phyloP scores from a whole-genome alignment of 2,113 vertebrate species.

The Ailurus styani region DNA sequence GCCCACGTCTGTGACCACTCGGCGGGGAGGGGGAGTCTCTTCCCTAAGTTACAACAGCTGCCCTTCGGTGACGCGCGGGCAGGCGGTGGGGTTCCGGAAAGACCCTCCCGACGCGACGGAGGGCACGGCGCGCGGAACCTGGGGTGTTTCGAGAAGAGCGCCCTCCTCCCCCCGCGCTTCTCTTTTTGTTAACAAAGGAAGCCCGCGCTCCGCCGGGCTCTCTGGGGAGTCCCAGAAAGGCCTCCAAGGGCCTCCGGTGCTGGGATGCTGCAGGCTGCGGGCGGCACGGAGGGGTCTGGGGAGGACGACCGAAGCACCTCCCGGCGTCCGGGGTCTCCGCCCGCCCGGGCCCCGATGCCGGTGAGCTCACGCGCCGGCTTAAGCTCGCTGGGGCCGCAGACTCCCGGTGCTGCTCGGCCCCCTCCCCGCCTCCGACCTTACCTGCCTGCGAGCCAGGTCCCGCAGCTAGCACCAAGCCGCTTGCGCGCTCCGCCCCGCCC shows the following conservation, averaged over 20 bases:
- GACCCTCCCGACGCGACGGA: neutral
- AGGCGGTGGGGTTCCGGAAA: too few species aligned
- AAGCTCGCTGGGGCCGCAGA: too few species aligned
- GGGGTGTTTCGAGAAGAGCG: neutral
- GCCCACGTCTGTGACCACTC: neutral
- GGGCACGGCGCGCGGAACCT: neutral
- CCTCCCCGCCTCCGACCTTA: neutral
- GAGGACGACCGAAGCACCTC: neutral
- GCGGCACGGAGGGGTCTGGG: neutral
- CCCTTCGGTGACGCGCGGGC: neutral
- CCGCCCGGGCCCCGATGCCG: neutral
- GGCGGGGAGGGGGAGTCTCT: neutral
- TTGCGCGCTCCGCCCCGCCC: accelerated
- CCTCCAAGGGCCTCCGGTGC: too few species aligned
- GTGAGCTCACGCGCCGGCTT: neutral
- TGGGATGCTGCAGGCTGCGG: neutral
- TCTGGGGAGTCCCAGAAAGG: too few species aligned
- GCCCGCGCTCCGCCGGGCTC: too few species aligned
- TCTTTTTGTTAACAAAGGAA: neutral
- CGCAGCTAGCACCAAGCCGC: accelerated
- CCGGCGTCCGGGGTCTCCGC: too few species aligned
- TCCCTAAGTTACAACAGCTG: neutral
- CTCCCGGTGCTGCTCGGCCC: neutral
- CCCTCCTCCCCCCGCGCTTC: neutral
- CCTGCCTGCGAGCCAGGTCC: accelerated